Evolutionary conservation across 2,797 vertebrate species (phyloP).

Genomic region (Antennarius maculatus): DNA sequence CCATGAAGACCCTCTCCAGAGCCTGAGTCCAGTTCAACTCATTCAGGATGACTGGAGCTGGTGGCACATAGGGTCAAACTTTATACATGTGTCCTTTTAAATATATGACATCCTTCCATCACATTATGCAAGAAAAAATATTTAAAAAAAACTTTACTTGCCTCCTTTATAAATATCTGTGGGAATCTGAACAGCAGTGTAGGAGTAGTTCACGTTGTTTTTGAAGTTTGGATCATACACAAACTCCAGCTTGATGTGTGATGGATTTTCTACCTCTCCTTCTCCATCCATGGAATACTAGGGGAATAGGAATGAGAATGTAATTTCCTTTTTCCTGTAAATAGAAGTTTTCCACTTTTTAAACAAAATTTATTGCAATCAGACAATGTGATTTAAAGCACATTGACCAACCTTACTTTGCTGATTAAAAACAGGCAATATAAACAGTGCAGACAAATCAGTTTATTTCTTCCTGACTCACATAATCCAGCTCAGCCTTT

Average conservation of each 20-base stretch:
- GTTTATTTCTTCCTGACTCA: constrained; percentile 79
- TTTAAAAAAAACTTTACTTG: constrained; percentile 66
- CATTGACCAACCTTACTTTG: background rate
- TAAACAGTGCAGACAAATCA: constrained; percentile 8
- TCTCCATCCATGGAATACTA: constrained; percentile 86
- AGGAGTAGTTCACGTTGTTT: constrained; percentile 97
- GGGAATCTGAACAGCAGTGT: constrained; percentile 98
- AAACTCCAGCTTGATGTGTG: constrained; percentile 93
- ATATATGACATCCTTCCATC: background rate
- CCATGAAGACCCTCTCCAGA: constrained; percentile 92
- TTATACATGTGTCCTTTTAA: background rate
- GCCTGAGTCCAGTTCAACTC: constrained; percentile 96
- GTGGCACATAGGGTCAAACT: background rate
- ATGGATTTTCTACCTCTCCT: constrained; percentile 88
- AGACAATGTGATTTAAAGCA: background rate
- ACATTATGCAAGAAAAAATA: background rate
- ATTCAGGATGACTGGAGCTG: constrained; percentile 94
- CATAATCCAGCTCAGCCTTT: constrained; percentile 95
- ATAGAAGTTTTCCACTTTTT: background rate
- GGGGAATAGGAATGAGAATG: constrained; percentile 3
- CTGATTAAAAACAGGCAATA: background rate
- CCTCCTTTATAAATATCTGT: constrained; percentile 99
- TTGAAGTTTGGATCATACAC: constrained; percentile 95
- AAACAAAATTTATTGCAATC: background rate
- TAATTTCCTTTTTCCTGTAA: background rate